Conservation (phyloP, 2,888 invertebrate species). For the Drosophila affinis region DNA sequence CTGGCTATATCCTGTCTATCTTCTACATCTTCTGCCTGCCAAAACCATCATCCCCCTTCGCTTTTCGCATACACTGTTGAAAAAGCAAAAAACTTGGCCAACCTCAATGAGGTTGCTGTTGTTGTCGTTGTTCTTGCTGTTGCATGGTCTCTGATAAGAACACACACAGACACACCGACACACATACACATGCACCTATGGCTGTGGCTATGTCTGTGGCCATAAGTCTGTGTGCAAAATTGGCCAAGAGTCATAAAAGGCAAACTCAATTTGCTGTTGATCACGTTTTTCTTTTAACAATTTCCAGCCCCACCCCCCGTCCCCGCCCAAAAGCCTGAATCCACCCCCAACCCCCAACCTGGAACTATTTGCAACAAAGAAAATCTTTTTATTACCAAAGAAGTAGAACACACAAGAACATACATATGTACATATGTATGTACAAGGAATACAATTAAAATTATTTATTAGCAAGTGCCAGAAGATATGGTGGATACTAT, state of each 20-base stretch:
- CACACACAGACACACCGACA: neutral
- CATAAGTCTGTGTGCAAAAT: conserved; percentile 29
- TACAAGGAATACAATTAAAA: conserved; percentile 73
- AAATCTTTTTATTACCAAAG: conserved; percentile 50
- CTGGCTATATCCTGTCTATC: too few relatives aligned
- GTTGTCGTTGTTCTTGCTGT: neutral
- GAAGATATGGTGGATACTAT: conserved; percentile 7
- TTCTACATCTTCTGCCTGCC: too few relatives aligned
- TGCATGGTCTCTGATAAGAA: conserved; percentile 26
- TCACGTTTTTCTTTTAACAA: conserved; percentile 62
- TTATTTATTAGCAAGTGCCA: conserved; percentile 70
- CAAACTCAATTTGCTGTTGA: conserved; percentile 67
- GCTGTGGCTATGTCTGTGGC: neutral
- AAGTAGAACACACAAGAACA: conserved; percentile 58
- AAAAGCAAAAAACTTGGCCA: conserved; percentile 39
- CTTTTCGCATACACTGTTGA: neutral
- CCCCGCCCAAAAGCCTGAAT: too few relatives aligned
- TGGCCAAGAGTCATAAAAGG: conserved; percentile 38
- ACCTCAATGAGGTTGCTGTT: conserved; percentile 46
- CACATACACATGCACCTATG: neutral
- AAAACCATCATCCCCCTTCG: too few relatives aligned
- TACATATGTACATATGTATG: neutral
- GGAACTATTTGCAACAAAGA: conserved; percentile 30
- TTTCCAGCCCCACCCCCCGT: conserved; percentile 5
- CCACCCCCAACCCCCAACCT: neutral